phyloP scores from a whole-genome alignment of 1,140 invertebrate genomes.

The Polypedilum pembai region DNA sequence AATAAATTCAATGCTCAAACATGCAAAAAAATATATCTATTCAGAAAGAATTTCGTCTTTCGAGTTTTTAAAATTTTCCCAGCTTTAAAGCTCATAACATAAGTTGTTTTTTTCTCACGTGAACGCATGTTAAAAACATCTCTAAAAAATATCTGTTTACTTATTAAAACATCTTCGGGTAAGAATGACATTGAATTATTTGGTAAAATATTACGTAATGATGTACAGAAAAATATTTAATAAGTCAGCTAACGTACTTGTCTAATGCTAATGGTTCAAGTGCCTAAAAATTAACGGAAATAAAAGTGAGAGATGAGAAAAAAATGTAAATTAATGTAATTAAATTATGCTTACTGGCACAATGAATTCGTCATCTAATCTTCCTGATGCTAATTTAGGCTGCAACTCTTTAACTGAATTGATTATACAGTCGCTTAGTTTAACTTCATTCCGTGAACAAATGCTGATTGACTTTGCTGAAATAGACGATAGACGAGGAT shows the following conservation, averaged over 20 bases:
- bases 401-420: constrained; percentile 46
- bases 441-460: constrained; percentile 45
- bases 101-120: too few relatives aligned
- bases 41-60: too few relatives aligned
- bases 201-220: not conserved
- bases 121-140: not conserved
- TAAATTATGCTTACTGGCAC: constrained; percentile 33
- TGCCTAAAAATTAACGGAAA: constrained; percentile 29
- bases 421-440: constrained; percentile 46
- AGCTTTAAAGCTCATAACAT: too few relatives aligned
- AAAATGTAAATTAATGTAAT: not conserved
- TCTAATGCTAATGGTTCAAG: constrained; percentile 39
- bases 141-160: not conserved
- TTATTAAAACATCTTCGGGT: not conserved
- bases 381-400: constrained; percentile 47
- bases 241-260: constrained; percentile 31
- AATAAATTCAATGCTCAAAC: too few relatives aligned
- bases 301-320: constrained; percentile 2
- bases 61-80: too few relatives aligned
- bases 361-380: constrained; percentile 39
- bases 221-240: not conserved
- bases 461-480: constrained; percentile 45
- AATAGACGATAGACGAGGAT: not conserved
- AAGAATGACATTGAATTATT: constrained; percentile 1
- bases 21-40: too few relatives aligned